Conservation (phyloP, 2,888 invertebrate species). For the Drosophila kokeensis region DNA sequence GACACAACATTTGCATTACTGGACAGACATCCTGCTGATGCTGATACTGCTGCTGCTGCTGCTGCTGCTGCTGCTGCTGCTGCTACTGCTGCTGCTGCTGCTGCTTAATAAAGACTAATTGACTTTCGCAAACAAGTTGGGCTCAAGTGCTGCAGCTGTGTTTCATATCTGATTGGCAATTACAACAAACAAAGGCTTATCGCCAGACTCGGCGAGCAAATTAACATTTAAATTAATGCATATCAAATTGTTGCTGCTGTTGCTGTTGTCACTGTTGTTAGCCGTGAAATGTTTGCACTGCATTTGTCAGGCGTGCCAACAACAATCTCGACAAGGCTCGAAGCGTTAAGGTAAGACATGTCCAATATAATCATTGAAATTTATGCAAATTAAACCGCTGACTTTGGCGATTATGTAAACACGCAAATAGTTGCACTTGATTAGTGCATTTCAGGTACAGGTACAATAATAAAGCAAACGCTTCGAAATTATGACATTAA, state of each 20-base stretch:
- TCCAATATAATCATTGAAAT: slow-evolving; percentile 52
- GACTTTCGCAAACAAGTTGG: slow-evolving; percentile 58
- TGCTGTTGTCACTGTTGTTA: slow-evolving; percentile 13
- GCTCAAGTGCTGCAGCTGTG: slow-evolving; percentile 44
- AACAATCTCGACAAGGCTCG: slow-evolving; percentile 6
- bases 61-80: neutral
- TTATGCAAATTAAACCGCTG: slow-evolving; percentile 64
- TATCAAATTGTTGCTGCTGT: slow-evolving; percentile 47
- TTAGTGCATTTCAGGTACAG: slow-evolving; percentile 20
- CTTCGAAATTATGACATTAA: neutral
- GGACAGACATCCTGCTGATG: slow-evolving; percentile 25
- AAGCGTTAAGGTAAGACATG: neutral
- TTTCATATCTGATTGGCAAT: slow-evolving; percentile 68
- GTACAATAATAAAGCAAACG: neutral
- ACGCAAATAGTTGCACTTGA: slow-evolving; percentile 53
- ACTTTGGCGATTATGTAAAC: slow-evolving; percentile 43
- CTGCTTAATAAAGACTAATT: slow-evolving; percentile 78
- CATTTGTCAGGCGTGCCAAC: slow-evolving; percentile 38
- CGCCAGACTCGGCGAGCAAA: slow-evolving; percentile 67
- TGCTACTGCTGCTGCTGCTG: slow-evolving; percentile 14
- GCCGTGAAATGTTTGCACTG: slow-evolving; percentile 44
- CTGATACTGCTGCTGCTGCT: neutral
- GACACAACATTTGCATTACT: slow-evolving; percentile 78
- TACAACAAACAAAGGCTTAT: slow-evolving; percentile 60
- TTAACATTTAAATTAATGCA: slow-evolving; percentile 78